These are phyloP conservation scores for Alethe diademata DNA, from an alignment of 2,113 vertebrate genomes.

Conservation along the genomic window DNA sequence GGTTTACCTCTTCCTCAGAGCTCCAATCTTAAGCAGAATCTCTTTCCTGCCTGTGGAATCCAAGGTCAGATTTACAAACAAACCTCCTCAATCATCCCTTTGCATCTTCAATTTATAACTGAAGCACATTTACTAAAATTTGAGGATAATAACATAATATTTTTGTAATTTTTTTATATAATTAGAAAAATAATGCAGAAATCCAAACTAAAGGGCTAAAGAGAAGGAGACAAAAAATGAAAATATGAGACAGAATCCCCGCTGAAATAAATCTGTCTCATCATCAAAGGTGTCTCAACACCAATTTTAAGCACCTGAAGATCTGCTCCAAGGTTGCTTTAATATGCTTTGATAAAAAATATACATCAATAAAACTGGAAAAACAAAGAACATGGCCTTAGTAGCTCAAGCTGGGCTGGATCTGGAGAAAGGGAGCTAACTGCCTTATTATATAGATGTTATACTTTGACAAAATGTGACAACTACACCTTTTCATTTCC, in stretches of 20 bases:
- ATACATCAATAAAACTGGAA: not conserved
- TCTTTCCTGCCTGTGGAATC: not conserved
- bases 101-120: not conserved
- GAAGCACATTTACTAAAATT: not conserved
- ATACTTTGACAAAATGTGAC: conserved; percentile 57
- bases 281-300: not conserved
- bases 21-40: not conserved
- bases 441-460: conserved; percentile 45
- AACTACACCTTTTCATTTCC: conserved; percentile 68
- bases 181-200: not conserved
- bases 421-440: conserved; percentile 12
- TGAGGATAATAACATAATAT: rapidly evolving
- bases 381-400: not conserved
- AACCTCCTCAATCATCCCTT: not conserved
- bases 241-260: not conserved
- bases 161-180: not conserved
- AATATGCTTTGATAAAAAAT: not conserved
- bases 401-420: not conserved
- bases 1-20: not conserved
- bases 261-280: not conserved
- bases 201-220: not conserved
- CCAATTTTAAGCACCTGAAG: not conserved
- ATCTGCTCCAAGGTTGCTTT: not conserved
- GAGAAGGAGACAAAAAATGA: not conserved
- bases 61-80: not conserved